Percentiles rank a stretch among this genome's conserved stretches.
Evolutionary conservation across 2,113 vertebrate species (phyloP).

Genomic region (Sylvilagus bachmani): DNA sequence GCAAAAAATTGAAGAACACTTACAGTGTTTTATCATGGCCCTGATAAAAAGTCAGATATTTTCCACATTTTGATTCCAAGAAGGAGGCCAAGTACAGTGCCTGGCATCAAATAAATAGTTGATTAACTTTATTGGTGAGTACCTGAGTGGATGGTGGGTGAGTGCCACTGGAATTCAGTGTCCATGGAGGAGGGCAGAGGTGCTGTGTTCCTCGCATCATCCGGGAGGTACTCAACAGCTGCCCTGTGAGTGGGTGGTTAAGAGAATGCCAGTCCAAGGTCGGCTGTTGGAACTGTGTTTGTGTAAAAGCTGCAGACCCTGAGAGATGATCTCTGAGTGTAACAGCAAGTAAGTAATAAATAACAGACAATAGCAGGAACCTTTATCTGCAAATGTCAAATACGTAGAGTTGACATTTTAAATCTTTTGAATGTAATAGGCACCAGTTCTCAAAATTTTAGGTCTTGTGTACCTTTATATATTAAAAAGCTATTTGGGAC

Average conservation of each 20-base stretch:
- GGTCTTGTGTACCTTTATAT: background rate
- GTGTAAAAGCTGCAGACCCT: background rate
- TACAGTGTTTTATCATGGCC: background rate
- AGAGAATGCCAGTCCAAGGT: background rate
- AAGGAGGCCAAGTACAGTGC: background rate
- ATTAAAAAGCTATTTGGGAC: background rate
- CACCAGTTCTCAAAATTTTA: background rate
- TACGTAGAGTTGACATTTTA: background rate
- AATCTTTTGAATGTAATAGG: background rate
- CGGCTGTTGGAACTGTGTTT: background rate
- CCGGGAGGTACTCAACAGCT: background rate
- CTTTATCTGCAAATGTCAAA: background rate
- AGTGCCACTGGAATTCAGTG: rapidly evolving
- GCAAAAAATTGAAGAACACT: too few species aligned
- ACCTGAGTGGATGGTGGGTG: too few species aligned
- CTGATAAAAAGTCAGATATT: background rate
- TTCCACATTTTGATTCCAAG: background rate
- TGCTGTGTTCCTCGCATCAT: background rate
- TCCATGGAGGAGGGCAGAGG: background rate
- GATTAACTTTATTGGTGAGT: background rate
- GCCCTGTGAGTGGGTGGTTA: background rate
- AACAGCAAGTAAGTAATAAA: background rate
- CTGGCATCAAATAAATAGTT: too few species aligned
- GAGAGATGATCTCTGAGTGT: background rate
- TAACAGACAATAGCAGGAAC: background rate